Percentiles rank a stretch among this genome's conserved stretches.
Evolutionary conservation across 92 coral and sea anemone species (phyloP).

Genomic region (Heteractis magnifica): DNA sequence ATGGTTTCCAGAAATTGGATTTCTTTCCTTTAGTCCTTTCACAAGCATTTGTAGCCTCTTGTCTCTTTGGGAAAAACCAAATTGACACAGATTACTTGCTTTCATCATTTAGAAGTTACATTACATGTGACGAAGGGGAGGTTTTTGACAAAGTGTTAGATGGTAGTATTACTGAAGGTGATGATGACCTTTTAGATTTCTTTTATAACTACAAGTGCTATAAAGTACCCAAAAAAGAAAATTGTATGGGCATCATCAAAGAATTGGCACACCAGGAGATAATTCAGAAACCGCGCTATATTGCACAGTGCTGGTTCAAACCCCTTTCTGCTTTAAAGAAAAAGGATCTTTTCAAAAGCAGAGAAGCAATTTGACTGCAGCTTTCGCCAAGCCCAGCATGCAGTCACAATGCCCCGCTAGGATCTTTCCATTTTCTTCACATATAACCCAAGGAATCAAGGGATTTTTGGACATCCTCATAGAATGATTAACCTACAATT

Average conservation of each 20-base stretch:
- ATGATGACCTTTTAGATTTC: slow-evolving; percentile 45
- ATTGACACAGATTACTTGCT: slow-evolving; percentile 36
- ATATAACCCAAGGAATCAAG: not conserved
- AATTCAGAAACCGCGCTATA: slow-evolving; percentile 58
- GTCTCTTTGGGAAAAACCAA: slow-evolving; percentile 46
- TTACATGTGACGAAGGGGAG: slow-evolving; percentile 43
- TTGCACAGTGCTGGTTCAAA: slow-evolving; percentile 57
- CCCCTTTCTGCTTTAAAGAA: slow-evolving; percentile 36
- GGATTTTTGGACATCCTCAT: not conserved
- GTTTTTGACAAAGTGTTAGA: slow-evolving; percentile 30
- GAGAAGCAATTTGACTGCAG: not conserved
- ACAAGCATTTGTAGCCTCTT: too few species aligned
- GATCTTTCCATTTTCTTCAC: not conserved
- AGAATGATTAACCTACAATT: not conserved
- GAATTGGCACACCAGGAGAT: slow-evolving; percentile 15
- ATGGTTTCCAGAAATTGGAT: slow-evolving; percentile 1
- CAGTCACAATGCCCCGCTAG: too few species aligned
- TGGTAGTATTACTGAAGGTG: slow-evolving; percentile 22
- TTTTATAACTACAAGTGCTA: slow-evolving; percentile 26
- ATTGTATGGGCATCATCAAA: slow-evolving; percentile 25
- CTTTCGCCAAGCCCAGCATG: too few species aligned
- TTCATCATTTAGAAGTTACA: slow-evolving; percentile 45
- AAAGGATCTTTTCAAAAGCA: slow-evolving; percentile 36
- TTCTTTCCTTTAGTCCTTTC: slow-evolving; percentile 14
- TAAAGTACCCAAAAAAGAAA: slow-evolving; percentile 49